Evolutionary conservation across 2,797 vertebrate genomes (phyloP).

Genomic region (Paedocypris micromegethes): DNA sequence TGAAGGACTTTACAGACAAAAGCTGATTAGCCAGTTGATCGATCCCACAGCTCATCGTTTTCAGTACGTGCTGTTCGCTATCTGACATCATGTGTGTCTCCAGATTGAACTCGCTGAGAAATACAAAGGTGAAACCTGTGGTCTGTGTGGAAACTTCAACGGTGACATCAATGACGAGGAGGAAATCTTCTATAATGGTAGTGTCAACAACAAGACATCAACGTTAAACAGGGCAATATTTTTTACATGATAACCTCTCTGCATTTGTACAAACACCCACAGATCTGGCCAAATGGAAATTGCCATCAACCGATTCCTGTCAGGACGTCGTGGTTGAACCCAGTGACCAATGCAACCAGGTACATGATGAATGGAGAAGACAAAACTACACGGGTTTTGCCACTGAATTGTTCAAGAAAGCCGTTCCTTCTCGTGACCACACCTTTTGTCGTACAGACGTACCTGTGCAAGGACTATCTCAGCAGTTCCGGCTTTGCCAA

Average conservation of each 20-base stretch:
- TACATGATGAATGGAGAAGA: too few relatives aligned
- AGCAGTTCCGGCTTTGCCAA: neutral
- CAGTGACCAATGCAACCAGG: conserved; percentile 47
- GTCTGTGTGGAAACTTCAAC: conserved; percentile 81
- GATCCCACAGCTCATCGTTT: conserved; percentile 8
- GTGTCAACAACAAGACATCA: neutral
- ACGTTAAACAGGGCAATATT: too few relatives aligned
- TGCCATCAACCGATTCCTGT: conserved; percentile 63
- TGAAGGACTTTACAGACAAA: too few relatives aligned
- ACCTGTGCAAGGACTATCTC: neutral
- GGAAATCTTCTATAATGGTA: neutral
- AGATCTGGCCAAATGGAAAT: conserved; percentile 61
- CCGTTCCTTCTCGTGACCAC: neutral
- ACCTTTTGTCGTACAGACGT: neutral
- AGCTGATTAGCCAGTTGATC: too few relatives aligned
- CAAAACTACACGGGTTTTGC: neutral
- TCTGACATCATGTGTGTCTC: conserved; percentile 10
- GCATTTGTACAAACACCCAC: neutral
- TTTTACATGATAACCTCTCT: neutral
- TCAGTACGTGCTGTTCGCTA: conserved; percentile 12
- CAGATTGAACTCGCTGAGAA: conserved; percentile 76
- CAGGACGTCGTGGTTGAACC: conserved; percentile 37
- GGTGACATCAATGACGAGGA: conserved; percentile 55
- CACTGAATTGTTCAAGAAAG: neutral
- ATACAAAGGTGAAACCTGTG: conserved; percentile 74